Percentiles rank a stretch among this genome's conserved stretches.
phyloP scores from a whole-genome alignment of 2,888 invertebrate genomes.

The Noctua pronuba region DNA sequence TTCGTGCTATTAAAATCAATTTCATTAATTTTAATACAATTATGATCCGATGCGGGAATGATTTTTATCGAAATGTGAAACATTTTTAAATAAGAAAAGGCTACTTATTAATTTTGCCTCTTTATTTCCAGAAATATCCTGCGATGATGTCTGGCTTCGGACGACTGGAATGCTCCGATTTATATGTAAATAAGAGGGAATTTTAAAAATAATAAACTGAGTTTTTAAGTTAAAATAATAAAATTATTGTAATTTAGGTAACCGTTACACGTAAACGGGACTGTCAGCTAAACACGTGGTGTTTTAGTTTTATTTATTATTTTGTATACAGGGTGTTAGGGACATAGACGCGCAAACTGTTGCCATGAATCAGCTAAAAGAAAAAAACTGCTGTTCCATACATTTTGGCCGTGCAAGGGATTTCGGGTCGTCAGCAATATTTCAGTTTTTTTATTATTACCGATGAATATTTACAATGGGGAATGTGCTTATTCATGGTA shows the following conservation, averaged over 20 bases:
- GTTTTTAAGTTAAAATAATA: slow-evolving; percentile 61
- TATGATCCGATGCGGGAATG: neutral
- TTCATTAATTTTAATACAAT: neutral
- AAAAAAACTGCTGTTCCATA: neutral
- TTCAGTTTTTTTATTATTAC: neutral
- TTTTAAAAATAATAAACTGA: slow-evolving; percentile 58
- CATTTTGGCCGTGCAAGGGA: neutral
- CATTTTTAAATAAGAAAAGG: neutral
- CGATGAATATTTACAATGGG: neutral
- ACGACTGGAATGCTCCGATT: slow-evolving; percentile 72
- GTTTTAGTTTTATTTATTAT: neutral
- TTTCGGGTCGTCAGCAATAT: neutral
- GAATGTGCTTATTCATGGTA: neutral
- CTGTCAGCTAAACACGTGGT: slow-evolving; percentile 43
- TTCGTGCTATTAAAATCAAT: neutral
- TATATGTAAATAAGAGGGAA: slow-evolving; percentile 80
- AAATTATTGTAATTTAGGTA: slow-evolving; percentile 52
- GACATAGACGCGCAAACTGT: neutral
- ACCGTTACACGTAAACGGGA: slow-evolving; percentile 65
- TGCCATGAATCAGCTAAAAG: neutral
- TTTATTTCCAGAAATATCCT: slow-evolving; percentile 82
- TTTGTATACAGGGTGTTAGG: neutral
- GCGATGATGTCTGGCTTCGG: slow-evolving; percentile 85
- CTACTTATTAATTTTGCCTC: slow-evolving; percentile 35
- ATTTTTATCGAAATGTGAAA: neutral